These are phyloP conservation scores for Pollachius pollachius DNA, from an alignment of 2,113 vertebrate species.

Conservation along the genomic window DNA sequence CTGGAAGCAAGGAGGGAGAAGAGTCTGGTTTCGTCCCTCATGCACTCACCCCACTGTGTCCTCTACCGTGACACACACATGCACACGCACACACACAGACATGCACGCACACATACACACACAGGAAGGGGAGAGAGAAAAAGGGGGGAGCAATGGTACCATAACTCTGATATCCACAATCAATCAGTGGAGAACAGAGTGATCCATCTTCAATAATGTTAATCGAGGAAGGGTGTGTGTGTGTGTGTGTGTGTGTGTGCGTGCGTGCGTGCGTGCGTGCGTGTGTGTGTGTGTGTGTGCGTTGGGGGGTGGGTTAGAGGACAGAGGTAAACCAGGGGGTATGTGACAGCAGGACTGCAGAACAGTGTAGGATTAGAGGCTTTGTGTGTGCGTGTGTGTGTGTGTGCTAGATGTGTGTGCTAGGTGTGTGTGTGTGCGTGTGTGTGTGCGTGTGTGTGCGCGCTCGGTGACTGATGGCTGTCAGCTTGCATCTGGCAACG, in stretches of 20 bases:
- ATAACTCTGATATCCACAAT: slow-evolving; percentile 99
- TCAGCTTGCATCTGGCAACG: slow-evolving; percentile 96
- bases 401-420: slow-evolving; percentile 61
- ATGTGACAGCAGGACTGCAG: slow-evolving; percentile 89
- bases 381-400: slow-evolving; percentile 26
- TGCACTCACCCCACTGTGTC: slow-evolving; percentile 56
- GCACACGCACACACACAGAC: slow-evolving; percentile 84
- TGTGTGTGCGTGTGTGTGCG: slow-evolving; percentile 62
- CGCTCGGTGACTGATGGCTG: slow-evolving; percentile 94
- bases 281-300: slow-evolving; percentile 75
- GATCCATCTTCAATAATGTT: slow-evolving; percentile 99
- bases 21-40: slow-evolving; percentile 78
- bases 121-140: no score
- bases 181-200: slow-evolving; percentile 98
- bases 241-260: slow-evolving; percentile 63
- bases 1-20: slow-evolving; percentile 59
- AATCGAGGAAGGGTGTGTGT: slow-evolving; percentile 73
- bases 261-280: slow-evolving; percentile 54
- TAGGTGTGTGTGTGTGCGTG: slow-evolving; percentile 57
- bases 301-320: slow-evolving; percentile 74
- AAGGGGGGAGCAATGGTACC: slow-evolving; percentile 82
- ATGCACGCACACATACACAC: slow-evolving; percentile 41
- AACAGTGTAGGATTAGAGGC: slow-evolving; percentile 67
- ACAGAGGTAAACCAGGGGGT: slow-evolving; percentile 92
- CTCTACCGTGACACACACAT: slow-evolving; percentile 58